Percentiles rank a stretch among this genome's conserved stretches.
Evolutionary conservation across 2,113 vertebrate genomes (phyloP).

Genomic region (Petromus typicus): DNA sequence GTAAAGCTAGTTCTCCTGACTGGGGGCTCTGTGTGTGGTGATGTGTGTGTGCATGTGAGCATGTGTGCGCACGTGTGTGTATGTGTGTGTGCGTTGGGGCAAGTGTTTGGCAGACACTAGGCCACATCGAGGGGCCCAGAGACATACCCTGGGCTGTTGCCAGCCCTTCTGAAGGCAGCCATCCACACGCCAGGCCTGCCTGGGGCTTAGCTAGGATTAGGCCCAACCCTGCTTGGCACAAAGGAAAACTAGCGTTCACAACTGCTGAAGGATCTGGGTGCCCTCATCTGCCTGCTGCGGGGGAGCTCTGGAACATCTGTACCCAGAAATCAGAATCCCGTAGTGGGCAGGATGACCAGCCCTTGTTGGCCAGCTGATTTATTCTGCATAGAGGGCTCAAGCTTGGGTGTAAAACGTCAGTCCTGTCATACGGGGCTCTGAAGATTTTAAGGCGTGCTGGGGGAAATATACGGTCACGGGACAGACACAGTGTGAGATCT

Average conservation of each 20-base stretch:
- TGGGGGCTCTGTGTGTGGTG: slow-evolving; percentile 55
- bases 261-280: neutral
- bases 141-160: slow-evolving; percentile 52
- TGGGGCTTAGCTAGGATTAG: slow-evolving; percentile 27
- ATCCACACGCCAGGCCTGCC: slow-evolving; percentile 15
- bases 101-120: slow-evolving; percentile 64
- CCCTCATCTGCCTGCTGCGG: neutral
- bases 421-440: neutral
- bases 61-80: neutral
- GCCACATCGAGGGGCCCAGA: slow-evolving; percentile 15
- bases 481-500: neutral
- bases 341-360: neutral
- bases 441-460: neutral
- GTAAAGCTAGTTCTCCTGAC: slow-evolving; percentile 62
- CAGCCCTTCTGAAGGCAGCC: slow-evolving; percentile 40
- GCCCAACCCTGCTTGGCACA: neutral
- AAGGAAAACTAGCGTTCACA: neutral
- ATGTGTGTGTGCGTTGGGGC: neutral
- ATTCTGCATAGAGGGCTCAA: neutral
- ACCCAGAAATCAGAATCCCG: neutral
- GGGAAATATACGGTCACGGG: neutral
- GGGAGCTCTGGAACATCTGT: neutral
- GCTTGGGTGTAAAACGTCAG: neutral
- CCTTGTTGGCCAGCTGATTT: neutral
- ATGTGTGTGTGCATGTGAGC: slow-evolving; percentile 18